Base-by-base conservation (phyloP, 2,888 invertebrate species). In the Camponotus fellah region DNA sequence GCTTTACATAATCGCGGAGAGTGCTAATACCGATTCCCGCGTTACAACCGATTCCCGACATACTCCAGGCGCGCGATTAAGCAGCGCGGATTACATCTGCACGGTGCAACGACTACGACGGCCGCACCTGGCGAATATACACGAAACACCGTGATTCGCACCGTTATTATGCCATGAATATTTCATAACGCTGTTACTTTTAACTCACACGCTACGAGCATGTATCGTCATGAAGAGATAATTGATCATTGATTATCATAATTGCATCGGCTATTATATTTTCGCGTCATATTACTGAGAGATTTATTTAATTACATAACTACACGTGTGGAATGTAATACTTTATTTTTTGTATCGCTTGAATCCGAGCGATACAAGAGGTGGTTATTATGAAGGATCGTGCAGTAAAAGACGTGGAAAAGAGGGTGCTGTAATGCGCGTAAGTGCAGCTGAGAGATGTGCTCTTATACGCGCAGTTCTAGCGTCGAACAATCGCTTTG, bases 401-500 rank as follows among this genome's bases (percentile, higher is more conserved):
- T 62, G 12, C 69, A 62, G 74, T 26, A 84, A 75, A 65, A 82
- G 87, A 87, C 86, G 79, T 64, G 83, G 83, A 75, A 83, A 76
- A 49, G 26, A 37, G 86, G 68, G 76, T 66, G 80, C 84, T 72
- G 69, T 83, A 82, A 87, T 88, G 88, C 77, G 86, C 84, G 87
- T 87, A 87, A 89, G 86, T 88, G 87, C 86, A 84, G 68, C 83
- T 75, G 87, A 83, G 88, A 84, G 87, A 90, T 72, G 53, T 53
- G 88, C 87, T 85, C 82, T 85, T 85, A 75, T 60, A 87, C 79
- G 85, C 84, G 86, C 85, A 82, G 81, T 83, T 82, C 87, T 34
- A 76, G 74, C 88, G 71, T 84, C 89, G 91, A 91, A 93, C 92
- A 92, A 93, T 92, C 92, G 92, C 91, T 90, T 92, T 87, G 90